Evolutionary conservation across 2,797 vertebrate genomes (phyloP).

Genomic region (Karalla daura): DNA sequence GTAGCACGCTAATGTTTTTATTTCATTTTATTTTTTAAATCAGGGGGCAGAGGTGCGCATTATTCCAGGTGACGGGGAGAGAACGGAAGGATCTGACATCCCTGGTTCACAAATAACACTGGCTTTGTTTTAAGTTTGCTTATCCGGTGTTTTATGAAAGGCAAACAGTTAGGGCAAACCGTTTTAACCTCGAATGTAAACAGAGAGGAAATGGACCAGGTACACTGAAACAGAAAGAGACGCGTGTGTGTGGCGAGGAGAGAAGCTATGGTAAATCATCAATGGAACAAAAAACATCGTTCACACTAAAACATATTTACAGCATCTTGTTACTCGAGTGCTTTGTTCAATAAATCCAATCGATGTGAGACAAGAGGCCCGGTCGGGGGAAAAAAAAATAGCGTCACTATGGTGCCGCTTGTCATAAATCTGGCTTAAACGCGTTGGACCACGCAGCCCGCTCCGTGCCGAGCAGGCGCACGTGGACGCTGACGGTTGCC

Average conservation of each 20-base stretch:
- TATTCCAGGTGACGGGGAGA: neutral
- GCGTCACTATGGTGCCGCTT: too few relatives aligned
- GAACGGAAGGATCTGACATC: neutral
- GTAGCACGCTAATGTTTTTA: neutral
- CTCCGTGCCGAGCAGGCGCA: too few relatives aligned
- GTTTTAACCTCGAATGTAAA: neutral
- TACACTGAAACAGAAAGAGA: too few relatives aligned
- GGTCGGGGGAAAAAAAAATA: neutral
- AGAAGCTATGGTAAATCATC: neutral
- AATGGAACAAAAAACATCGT: neutral
- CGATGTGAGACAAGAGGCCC: neutral
- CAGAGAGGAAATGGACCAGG: too few relatives aligned
- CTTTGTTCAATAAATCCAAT: neutral
- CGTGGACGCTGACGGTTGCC: too few relatives aligned
- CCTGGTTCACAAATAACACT: neutral
- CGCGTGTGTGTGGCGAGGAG: too few relatives aligned
- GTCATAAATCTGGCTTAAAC: too few relatives aligned
- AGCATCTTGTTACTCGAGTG: neutral
- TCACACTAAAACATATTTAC: neutral
- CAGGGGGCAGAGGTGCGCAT: neutral
- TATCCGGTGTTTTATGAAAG: neutral
- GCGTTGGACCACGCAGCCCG: too few relatives aligned
- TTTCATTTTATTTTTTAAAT: slow-evolving; percentile 8
- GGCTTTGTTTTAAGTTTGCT: neutral
- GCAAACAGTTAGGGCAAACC: neutral